Evolutionary conservation across 2,888 invertebrate species (phyloP), one percentile per base, ranked within the genome.

Genomic region (Sinotaia quadrata): DNA sequence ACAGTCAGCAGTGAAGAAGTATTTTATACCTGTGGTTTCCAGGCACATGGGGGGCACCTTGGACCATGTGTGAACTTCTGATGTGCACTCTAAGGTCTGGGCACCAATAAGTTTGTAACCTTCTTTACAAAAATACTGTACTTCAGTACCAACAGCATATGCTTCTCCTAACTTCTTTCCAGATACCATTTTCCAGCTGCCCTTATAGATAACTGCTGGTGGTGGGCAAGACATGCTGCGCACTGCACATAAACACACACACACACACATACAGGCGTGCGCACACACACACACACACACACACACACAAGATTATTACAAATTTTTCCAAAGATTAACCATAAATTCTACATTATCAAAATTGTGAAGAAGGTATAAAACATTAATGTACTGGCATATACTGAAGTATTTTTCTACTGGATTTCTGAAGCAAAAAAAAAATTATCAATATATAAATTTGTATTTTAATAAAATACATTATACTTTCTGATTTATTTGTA

Each of bases 51-150:
- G 75, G 15, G 74, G 69, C 34, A 66, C 54, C 31, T 69, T 76
- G 33, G 75, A 76, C 75, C 75, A 76, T 21, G 63, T 37, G 18
- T 58, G 69, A 36, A 44, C 36, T n/a, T n/a, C n/a, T n/a, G 67
- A 54, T 3, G 60, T 68, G 44, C 96, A 96, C 47, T 93, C 93
- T 75, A 95, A 91, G 81, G 93, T 92, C 51, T 92, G 90, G 2
- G 93, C 91, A 8, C 96, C 96, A 75, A 93, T 91, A 66, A 95
- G 91, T 75, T 92, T 92, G 88, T 92, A 95, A 33, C 95, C 95
- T 15, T 92, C 90, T 69, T 93, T 93, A 88, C 96, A 97, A 81
- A 92, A 92, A 88, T 94, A 94, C 79, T 91, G 90, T 5, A 93
- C 92, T 69, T 90, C 72, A 27, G 79, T 72, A 3, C 84, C 83